phyloP scores from a whole-genome alignment of 2,888 invertebrate species.

The Julus scandinavius region DNA sequence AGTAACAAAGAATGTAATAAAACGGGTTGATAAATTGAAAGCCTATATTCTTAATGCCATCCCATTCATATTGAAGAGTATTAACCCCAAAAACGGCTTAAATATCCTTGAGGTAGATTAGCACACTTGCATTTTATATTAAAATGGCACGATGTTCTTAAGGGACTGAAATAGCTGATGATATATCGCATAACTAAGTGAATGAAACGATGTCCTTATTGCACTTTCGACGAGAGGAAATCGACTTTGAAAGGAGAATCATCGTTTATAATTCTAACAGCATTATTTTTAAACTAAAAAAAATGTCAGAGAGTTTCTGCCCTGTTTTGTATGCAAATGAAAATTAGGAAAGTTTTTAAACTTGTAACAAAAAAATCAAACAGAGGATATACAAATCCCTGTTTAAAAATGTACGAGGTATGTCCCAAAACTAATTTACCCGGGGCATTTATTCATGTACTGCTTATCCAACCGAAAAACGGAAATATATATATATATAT shows the following conservation, averaged over 20 bases:
- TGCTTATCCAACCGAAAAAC: too few species aligned
- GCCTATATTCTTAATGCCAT: neutral
- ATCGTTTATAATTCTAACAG: neutral
- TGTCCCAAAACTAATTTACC: too few species aligned
- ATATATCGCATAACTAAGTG: constrained; percentile 18
- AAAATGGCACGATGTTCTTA: neutral
- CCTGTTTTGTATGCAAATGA: too few species aligned
- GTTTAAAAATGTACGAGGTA: too few species aligned
- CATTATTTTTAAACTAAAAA: neutral
- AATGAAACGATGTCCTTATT: neutral
- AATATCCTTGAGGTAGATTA: neutral
- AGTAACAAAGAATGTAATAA: neutral
- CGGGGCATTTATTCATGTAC: too few species aligned
- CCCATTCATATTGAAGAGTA: neutral
- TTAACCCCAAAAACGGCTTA: neutral
- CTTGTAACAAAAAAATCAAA: too few species aligned
- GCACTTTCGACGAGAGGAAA: neutral
- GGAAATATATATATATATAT: too few species aligned
- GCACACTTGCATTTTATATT: neutral
- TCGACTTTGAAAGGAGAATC: constrained; percentile 5
- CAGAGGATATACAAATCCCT: too few species aligned
- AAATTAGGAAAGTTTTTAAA: too few species aligned
- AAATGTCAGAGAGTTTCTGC: too few species aligned
- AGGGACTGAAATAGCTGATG: neutral
- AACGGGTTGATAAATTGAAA: neutral